Evolutionary conservation across 2,797 vertebrate genomes (phyloP).

Genomic region (Geotrypetes seraphini): DNA sequence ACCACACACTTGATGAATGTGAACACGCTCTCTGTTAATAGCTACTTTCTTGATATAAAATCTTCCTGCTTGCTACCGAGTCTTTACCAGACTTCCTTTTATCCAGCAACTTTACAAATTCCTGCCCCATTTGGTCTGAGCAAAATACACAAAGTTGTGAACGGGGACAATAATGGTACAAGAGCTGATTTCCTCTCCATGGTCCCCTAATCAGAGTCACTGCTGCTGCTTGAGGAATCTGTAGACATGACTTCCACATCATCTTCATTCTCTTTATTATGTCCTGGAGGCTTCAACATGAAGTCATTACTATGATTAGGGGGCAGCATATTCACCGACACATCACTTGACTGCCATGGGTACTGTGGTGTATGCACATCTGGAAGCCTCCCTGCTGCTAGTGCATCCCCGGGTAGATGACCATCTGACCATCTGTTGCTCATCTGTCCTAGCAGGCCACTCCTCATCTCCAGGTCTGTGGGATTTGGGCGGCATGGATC

Average conservation of each 20-base stretch:
- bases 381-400: constrained; percentile 83
- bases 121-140: too few species aligned
- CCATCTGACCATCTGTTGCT: constrained; percentile 96
- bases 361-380: constrained; percentile 93
- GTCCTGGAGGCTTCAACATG: constrained; percentile 84
- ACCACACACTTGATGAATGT: too few species aligned
- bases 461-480: constrained; percentile 96
- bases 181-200: too few species aligned
- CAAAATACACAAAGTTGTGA: too few species aligned
- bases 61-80: too few species aligned
- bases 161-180: too few species aligned
- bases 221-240: constrained; percentile 93
- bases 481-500: constrained; percentile 92
- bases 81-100: too few species aligned
- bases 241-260: constrained; percentile 97
- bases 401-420: constrained; percentile 88
- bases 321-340: constrained; percentile 85
- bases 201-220: constrained; percentile 80
- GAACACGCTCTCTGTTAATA: too few species aligned
- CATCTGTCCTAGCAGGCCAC: constrained; percentile 91
- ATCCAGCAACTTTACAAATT: too few species aligned
- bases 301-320: constrained; percentile 94
- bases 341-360: constrained; percentile 88
- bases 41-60: too few species aligned
- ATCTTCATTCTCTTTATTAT: constrained; percentile 98